Evolutionary conservation across 2,888 invertebrate genomes (phyloP), one percentile per base, ranked within the genome.

Genomic region (Amphipoea oculea): DNA sequence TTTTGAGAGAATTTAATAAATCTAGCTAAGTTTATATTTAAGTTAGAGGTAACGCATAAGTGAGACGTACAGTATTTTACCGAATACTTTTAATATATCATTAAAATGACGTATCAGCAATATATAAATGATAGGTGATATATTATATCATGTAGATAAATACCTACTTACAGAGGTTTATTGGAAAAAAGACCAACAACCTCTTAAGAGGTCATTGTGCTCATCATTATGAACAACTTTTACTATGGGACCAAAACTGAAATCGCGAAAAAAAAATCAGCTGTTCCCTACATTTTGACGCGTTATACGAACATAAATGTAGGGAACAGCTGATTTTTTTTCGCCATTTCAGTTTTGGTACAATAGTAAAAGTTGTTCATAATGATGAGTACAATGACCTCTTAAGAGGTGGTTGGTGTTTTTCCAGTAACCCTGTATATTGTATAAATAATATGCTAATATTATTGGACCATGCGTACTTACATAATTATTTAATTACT

Each of bases 1-100:
- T 92, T 94, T 94, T 92, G 95, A 96, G 94, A 95, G 95, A 95
- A 95, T 95, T 96, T 96, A 95, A 93, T 92, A 92, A 92, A 91
- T 85, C 83, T 93, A 84, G 68, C 67, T 85, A 87, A 84, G 90
- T 85, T 90, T 85, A 86, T 80, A 78, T 63, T 48, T 89, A 90
- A 83, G 81, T 82, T 29, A 29, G 87, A 88, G 83, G 76, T 63
- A 86, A 86, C 82, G 84, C 82, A 76, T 88, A 92, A 92, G 90
- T 91, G 89, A 91, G 90, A 93, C 90, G 82, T 87, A 76, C 92
- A 94, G 94, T 95, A 95, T 95, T 94, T 94, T 92, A 89, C 90
- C 89, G 81, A 85, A 89, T 89, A 88, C 89, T 88, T 89, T 84
- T 89, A 90, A 86, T 90, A 91, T 93, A 91, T 92, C 88, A 91